Conservation (phyloP, 1,140 invertebrate species). For the Anoplolepis gracilipes region DNA sequence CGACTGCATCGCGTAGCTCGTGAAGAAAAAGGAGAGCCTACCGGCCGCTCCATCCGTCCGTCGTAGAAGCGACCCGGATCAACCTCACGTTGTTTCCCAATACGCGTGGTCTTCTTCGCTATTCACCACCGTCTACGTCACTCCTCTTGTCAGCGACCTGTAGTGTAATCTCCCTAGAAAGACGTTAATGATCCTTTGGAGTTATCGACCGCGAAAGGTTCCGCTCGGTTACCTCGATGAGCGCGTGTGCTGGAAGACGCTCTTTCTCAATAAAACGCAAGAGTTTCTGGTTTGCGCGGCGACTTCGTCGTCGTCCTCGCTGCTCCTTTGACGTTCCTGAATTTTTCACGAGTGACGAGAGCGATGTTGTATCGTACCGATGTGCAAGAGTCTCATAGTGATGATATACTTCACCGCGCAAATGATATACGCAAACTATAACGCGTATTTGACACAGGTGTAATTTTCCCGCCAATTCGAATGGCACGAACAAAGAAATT, state of each 20-base stretch:
- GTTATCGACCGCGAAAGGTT: slow-evolving; percentile 66
- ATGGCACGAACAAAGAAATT: slow-evolving; percentile 65
- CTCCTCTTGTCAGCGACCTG: slow-evolving; percentile 26
- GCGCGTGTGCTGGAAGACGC: neutral
- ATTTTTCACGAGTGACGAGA: neutral
- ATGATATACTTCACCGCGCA: neutral
- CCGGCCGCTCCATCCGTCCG: neutral
- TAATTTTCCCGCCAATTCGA: slow-evolving; percentile 41
- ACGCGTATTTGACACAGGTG: neutral
- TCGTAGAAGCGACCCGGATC: slow-evolving; percentile 65
- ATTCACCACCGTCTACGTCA: slow-evolving; percentile 24
- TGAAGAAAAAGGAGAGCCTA: slow-evolving; percentile 11
- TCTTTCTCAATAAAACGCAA: slow-evolving; percentile 36
- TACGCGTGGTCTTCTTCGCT: slow-evolving; percentile 20
- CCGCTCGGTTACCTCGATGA: slow-evolving; percentile 39
- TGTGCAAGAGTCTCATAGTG: neutral
- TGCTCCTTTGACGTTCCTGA: neutral
- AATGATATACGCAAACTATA: neutral
- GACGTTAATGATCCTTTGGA: slow-evolving; percentile 68
- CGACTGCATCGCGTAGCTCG: slow-evolving; percentile 28
- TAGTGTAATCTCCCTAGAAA: slow-evolving; percentile 37
- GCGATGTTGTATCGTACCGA: neutral
- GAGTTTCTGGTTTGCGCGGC: slow-evolving; percentile 5
- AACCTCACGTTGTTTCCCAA: slow-evolving; percentile 67
- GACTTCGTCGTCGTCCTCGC: neutral